These are phyloP conservation scores for Micromussa lordhowensis DNA, from an alignment of 92 coral and sea anemone species.

Conservation along the genomic window DNA sequence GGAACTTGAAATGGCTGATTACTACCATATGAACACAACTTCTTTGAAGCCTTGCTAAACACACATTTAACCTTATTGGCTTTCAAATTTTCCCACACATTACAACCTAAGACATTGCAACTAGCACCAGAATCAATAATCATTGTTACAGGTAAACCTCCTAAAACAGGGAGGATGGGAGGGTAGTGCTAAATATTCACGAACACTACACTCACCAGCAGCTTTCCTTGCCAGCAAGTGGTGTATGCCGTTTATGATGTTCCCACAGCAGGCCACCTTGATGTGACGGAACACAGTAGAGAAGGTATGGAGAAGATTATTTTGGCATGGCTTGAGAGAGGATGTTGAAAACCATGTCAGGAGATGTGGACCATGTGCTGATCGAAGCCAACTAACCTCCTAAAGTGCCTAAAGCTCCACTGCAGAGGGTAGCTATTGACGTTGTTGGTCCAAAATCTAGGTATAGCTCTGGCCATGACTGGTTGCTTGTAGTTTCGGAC, in stretches of 20 bases:
- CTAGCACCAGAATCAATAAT: no score
- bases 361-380: constrained; percentile 60
- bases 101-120: no score
- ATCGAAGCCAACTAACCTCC: constrained; percentile 55
- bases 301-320: constrained; percentile 41
- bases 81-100: no score
- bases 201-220: constrained; percentile 13
- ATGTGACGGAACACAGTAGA: constrained; percentile 34
- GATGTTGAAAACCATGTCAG: constrained; percentile 47
- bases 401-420: constrained; percentile 39
- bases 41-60: no score
- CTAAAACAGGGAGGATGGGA: no score
- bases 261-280: constrained; percentile 71
- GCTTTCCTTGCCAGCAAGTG: constrained; percentile 48
- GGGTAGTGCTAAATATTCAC: no score
- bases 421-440: constrained; percentile 53
- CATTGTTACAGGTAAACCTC: no score
- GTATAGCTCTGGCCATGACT: constrained; percentile 26
- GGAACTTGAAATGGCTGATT: no score
- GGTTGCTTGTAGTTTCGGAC: constrained; percentile 27
- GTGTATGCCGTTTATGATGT: constrained; percentile 36
- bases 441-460: constrained; percentile 44
- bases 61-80: no score
- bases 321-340: constrained; percentile 47
- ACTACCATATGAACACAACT: no score